These are phyloP conservation scores for Vanacampus margaritifer DNA, from an alignment of 2,113 vertebrate genomes.

Conservation along the genomic window DNA sequence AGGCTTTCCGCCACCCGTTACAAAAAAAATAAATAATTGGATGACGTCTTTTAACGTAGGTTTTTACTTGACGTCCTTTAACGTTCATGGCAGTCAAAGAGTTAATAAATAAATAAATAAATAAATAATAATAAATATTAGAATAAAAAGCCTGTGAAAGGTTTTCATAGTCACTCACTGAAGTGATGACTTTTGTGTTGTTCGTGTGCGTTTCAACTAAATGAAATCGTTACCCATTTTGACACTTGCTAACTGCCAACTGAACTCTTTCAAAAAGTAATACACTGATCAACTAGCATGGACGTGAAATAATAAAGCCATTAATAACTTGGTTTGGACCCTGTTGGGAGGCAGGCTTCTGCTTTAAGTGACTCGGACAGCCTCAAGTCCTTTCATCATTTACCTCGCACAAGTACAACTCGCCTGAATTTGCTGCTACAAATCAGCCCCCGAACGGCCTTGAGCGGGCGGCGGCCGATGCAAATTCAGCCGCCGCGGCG, in stretches of 20 bases:
- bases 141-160: too few relatives aligned
- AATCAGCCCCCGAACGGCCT: constrained; percentile 49
- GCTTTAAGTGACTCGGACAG: background rate
- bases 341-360: background rate
- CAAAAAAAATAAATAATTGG: too few relatives aligned
- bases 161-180: too few relatives aligned
- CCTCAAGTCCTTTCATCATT: background rate
- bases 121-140: too few relatives aligned
- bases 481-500: constrained; percentile 39
- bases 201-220: background rate
- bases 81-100: too few relatives aligned
- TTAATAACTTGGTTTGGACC: background rate
- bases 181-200: background rate
- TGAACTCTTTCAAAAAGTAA: background rate
- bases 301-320: background rate
- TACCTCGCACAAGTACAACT: constrained; percentile 37
- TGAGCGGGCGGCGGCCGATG: constrained; percentile 33
- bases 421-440: constrained; percentile 48
- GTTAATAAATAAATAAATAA: too few relatives aligned
- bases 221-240: background rate
- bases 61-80: too few relatives aligned
- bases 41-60: too few relatives aligned
- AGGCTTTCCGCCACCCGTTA: too few relatives aligned
- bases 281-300: background rate
- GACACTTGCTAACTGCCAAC: background rate